Percentiles rank a stretch among this genome's conserved stretches.
Evolutionary conservation across 2,888 invertebrate genomes (phyloP).

Genomic region (Scaptomyza cyrtandrae): DNA sequence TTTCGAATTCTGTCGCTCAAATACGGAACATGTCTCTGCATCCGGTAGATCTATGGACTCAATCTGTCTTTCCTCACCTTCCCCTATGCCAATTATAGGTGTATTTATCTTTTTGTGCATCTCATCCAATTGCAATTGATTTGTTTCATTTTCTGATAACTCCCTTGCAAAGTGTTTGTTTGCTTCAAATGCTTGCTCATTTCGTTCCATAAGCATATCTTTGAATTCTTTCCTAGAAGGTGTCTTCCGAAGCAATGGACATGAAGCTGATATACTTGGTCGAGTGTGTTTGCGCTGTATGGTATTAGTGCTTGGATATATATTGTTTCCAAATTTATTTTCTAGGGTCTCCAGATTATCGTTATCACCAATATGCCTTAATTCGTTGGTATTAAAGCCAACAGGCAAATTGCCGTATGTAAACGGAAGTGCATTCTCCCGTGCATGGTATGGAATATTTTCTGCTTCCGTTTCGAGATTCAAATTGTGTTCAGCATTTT

Average conservation of each 20-base stretch:
- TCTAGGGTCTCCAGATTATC: constrained; percentile 40
- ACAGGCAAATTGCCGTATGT: constrained; percentile 90
- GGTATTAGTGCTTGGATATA: constrained; percentile 89
- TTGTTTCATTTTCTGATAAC: constrained; percentile 58
- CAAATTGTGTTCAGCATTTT: constrained; percentile 6
- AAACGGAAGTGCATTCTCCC: constrained; percentile 94
- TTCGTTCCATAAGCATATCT: constrained; percentile 82
- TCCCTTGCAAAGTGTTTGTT: constrained; percentile 52
- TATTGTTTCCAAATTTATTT: constrained; percentile 85
- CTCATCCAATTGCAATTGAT: constrained; percentile 66
- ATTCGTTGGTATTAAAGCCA: constrained; percentile 63
- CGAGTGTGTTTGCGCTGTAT: constrained; percentile 87
- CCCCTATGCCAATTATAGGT: constrained; percentile 8
- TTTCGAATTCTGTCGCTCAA: not conserved
- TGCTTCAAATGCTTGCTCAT: constrained; percentile 72
- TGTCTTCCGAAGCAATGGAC: constrained; percentile 78
- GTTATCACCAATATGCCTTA: constrained; percentile 58
- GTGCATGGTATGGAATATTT: constrained; percentile 93
- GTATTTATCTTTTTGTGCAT: constrained; percentile 56
- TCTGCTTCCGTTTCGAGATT: constrained; percentile 58
- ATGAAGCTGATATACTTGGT: constrained; percentile 69
- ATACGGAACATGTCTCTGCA: constrained; percentile 5
- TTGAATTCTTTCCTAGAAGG: constrained; percentile 83
- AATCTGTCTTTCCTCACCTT: constrained; percentile 29
- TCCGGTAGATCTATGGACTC: constrained; percentile 51